A percentile compares a stretch with the other conserved stretches of the same genome.
Conservation (phyloP, 2,797 vertebrate species). For the Crocidura indochinensis region DNA sequence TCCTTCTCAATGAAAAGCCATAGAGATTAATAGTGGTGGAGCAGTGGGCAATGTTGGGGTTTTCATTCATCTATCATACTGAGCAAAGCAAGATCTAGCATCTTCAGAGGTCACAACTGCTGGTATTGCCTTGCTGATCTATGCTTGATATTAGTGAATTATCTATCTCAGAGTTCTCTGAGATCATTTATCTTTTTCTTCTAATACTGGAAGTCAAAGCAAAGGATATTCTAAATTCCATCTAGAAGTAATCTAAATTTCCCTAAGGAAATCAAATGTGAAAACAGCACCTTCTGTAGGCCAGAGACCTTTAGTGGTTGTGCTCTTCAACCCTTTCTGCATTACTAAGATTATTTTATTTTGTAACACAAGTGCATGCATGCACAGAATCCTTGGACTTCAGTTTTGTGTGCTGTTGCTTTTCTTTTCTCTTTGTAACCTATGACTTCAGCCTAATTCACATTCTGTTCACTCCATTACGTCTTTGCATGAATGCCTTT, state of each 20-base stretch:
- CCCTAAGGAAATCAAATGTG: slow-evolving; percentile 4
- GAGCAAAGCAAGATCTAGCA: background rate
- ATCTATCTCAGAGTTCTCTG: background rate
- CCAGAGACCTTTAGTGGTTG: background rate
- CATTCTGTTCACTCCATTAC: slow-evolving; percentile 81
- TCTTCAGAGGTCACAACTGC: background rate
- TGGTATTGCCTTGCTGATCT: background rate
- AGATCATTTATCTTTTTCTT: background rate
- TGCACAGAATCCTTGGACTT: background rate
- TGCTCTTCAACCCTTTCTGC: background rate
- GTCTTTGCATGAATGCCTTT: slow-evolving; percentile 86
- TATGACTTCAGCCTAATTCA: slow-evolving; percentile 84
- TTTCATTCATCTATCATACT: background rate
- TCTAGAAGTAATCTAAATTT: background rate
- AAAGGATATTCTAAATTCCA: background rate
- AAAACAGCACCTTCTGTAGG: background rate
- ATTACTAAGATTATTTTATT: background rate
- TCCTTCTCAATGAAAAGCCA: background rate
- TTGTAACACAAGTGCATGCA: background rate
- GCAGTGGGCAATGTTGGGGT: background rate
- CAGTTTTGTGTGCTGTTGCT: background rate
- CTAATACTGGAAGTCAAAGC: background rate
- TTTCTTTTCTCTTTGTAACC: slow-evolving; percentile 25
- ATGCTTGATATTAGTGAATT: background rate
- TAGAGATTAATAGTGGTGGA: background rate